phyloP scores from a whole-genome alignment of 1,140 invertebrate genomes.

The Cotesia chilonis region DNA sequence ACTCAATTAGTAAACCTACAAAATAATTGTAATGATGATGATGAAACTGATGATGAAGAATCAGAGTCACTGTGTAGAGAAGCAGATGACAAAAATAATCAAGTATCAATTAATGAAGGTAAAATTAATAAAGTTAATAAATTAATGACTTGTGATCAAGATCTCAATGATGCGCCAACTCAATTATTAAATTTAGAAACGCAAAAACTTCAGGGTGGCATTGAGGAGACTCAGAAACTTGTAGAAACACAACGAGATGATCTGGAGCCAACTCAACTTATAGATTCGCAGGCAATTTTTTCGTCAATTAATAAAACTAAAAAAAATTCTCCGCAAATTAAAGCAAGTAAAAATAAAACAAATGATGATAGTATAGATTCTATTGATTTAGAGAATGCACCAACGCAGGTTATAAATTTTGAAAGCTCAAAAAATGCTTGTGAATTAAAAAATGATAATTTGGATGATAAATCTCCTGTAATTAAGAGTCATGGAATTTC shows the following conservation, averaged over 20 bases:
- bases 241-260: constrained; percentile 1
- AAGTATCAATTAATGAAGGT: neutral
- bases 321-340: neutral
- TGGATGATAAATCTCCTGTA: neutral
- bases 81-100: neutral
- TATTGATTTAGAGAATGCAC: constrained; percentile 39
- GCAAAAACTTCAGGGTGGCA: too few species aligned
- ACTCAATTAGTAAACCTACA: constrained; percentile 3
- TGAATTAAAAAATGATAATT: neutral
- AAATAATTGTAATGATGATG: neutral
- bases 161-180: too few species aligned
- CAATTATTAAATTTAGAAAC: too few species aligned
- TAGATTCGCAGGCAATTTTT: neutral
- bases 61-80: neutral
- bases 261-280: constrained; percentile 14
- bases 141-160: too few species aligned
- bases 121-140: too few species aligned
- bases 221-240: too few species aligned
- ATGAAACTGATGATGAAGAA: constrained; percentile 10
- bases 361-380: neutral
- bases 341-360: neutral
- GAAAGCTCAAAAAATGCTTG: neutral
- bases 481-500: neutral
- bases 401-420: constrained; percentile 40
- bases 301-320: neutral